These are phyloP conservation scores for Chalcosyrphus nemorum DNA, from an alignment of 2,888 invertebrate genomes.

Conservation along the genomic window DNA sequence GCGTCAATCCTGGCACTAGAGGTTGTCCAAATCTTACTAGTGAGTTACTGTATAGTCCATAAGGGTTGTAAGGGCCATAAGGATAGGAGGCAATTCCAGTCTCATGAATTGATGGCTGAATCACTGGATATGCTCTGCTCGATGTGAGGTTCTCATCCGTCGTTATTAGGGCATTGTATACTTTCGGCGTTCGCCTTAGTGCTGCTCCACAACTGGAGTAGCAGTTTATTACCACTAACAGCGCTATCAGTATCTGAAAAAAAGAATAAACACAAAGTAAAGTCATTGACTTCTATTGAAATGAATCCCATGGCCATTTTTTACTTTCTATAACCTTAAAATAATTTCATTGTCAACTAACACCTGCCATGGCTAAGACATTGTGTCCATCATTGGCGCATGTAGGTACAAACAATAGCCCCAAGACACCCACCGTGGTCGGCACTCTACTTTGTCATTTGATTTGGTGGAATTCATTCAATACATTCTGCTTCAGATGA, in stretches of 20 bases:
- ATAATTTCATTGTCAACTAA: slow-evolving; percentile 39
- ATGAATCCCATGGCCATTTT: background rate
- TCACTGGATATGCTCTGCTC: slow-evolving; percentile 88
- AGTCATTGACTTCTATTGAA: slow-evolving; percentile 28
- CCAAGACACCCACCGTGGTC: background rate
- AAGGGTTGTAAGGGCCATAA: slow-evolving; percentile 79
- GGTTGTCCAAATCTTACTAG: slow-evolving; percentile 78
- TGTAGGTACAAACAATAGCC: slow-evolving; percentile 5
- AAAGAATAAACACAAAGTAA: background rate
- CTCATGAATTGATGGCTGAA: slow-evolving; percentile 88
- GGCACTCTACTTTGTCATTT: slow-evolving; percentile 9
- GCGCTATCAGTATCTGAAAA: slow-evolving; percentile 75
- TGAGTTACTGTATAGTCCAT: slow-evolving; percentile 78
- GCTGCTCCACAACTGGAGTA: slow-evolving; percentile 73
- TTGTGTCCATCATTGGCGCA: slow-evolving; percentile 1
- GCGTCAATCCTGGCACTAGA: slow-evolving; percentile 77
- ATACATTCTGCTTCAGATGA: background rate
- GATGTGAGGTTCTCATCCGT: slow-evolving; percentile 90
- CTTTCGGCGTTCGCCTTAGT: slow-evolving; percentile 85
- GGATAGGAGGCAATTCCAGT: slow-evolving; percentile 83
- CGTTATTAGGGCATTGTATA: slow-evolving; percentile 91
- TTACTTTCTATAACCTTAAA: slow-evolving; percentile 3
- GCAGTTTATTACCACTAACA: slow-evolving; percentile 72
- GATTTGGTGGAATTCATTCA: slow-evolving; percentile 27
- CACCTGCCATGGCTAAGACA: slow-evolving; percentile 19